Conservation (phyloP, 1,140 invertebrate species). For the Panagrolaimus sp. region DNA sequence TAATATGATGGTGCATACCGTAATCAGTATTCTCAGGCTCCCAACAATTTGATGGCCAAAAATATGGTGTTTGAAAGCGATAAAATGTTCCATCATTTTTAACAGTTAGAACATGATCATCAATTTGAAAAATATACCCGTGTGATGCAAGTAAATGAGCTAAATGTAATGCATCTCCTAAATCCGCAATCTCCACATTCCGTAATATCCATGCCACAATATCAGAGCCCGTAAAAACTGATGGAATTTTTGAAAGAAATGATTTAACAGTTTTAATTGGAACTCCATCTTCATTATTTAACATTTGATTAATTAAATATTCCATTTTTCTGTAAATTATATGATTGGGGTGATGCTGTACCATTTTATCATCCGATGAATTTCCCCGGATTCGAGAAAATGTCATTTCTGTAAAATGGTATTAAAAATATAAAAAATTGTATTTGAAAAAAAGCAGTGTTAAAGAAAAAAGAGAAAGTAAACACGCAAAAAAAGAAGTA, state of each 20-base stretch:
- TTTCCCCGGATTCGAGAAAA: slow-evolving; percentile 28
- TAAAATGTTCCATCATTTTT: slow-evolving; percentile 98
- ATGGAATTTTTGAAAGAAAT: slow-evolving; percentile 83
- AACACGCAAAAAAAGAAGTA: not conserved
- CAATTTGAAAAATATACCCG: slow-evolving; percentile 97
- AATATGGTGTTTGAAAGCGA: slow-evolving; percentile 94
- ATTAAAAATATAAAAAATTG: not conserved
- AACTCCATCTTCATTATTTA: slow-evolving; percentile 84
- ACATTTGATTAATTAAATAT: slow-evolving; percentile 87
- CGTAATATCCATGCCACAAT: slow-evolving; percentile 87
- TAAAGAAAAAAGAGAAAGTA: too few relatives aligned
- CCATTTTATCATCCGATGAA: slow-evolving; percentile 46
- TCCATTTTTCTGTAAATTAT: slow-evolving; percentile 73
- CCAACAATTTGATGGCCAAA: slow-evolving; percentile 98
- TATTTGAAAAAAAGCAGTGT: not conserved
- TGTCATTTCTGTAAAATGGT: not conserved
- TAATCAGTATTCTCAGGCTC: slow-evolving; percentile 99
- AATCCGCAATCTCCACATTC: slow-evolving; percentile 82
- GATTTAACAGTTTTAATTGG: slow-evolving; percentile 94
- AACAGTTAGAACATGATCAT: slow-evolving; percentile 92
- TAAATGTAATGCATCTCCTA: slow-evolving; percentile 81
- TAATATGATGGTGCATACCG: slow-evolving; percentile 70
- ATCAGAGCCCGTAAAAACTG: slow-evolving; percentile 82
- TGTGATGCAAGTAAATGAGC: slow-evolving; percentile 92
- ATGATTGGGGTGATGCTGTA: slow-evolving; percentile 56